Percentiles rank a stretch among this genome's conserved stretches.
phyloP scores from a whole-genome alignment of 2,113 vertebrate species.

The Trogon surrucura region DNA sequence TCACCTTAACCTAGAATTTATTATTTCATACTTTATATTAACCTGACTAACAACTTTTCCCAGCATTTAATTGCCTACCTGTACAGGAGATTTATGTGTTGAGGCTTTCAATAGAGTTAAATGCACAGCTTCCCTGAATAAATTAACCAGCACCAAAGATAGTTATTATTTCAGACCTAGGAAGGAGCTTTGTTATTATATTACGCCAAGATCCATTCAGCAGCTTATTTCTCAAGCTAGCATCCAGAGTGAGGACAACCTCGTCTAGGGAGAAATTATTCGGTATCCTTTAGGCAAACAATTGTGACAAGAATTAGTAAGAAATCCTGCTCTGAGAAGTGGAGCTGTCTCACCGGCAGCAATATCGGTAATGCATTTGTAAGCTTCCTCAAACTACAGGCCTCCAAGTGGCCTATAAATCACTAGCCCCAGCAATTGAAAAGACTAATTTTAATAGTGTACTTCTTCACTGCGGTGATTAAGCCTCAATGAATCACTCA shows the following conservation, averaged over 20 bases:
- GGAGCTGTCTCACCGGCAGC: slow-evolving; percentile 4
- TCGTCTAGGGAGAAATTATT: slow-evolving; percentile 36
- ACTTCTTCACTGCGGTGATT: slow-evolving; percentile 12
- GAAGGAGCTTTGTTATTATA: slow-evolving; percentile 19
- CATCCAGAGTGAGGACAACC: neutral
- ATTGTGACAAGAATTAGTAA: slow-evolving; percentile 42
- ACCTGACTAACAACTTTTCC: slow-evolving; percentile 42
- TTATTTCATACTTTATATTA: slow-evolving; percentile 39
- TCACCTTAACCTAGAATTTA: slow-evolving; percentile 46
- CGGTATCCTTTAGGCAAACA: slow-evolving; percentile 31
- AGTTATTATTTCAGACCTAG: slow-evolving; percentile 38
- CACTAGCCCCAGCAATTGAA: slow-evolving; percentile 51
- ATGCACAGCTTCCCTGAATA: slow-evolving; percentile 36
- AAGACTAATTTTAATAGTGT: slow-evolving; percentile 48
- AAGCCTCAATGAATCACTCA: slow-evolving; percentile 58
- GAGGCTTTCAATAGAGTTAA: slow-evolving; percentile 53
- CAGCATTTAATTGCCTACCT: slow-evolving; percentile 44
- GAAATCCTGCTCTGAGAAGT: slow-evolving; percentile 26
- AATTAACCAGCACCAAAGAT: slow-evolving; percentile 10
- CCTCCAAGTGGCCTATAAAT: slow-evolving; percentile 54
- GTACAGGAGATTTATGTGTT: slow-evolving; percentile 5
- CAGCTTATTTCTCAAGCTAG: slow-evolving; percentile 15
- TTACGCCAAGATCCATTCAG: neutral
- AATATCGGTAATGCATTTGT: neutral
- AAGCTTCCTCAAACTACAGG: slow-evolving; percentile 29